These are phyloP conservation scores for Porites cylindrica DNA, from an alignment of 92 coral and sea anemone species.

Conservation along the genomic window DNA sequence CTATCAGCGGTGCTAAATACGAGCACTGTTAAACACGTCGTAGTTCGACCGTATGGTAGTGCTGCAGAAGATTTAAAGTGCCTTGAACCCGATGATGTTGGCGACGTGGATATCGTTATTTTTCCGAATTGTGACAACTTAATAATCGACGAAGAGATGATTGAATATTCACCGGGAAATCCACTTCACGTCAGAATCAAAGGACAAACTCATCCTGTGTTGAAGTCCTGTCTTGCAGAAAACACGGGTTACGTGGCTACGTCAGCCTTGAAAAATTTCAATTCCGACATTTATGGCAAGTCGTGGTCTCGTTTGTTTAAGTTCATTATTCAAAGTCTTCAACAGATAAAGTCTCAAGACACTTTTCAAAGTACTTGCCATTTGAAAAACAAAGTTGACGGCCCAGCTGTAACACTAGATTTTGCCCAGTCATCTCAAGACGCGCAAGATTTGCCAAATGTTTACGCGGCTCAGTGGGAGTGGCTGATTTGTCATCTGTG, in stretches of 20 bases:
- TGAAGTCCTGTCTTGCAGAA: slow-evolving; percentile 17
- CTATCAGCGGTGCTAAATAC: not conserved
- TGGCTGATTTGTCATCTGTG: not conserved
- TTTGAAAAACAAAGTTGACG: not conserved
- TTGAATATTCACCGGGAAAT: slow-evolving; percentile 29
- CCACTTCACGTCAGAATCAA: slow-evolving; percentile 62
- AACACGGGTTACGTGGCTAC: slow-evolving; percentile 59
- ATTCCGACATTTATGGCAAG: slow-evolving; percentile 51
- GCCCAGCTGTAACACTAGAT: slow-evolving; percentile 6
- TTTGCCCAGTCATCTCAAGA: slow-evolving; percentile 1
- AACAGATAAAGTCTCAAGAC: not conserved
- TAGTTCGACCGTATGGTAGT: slow-evolving; percentile 55
- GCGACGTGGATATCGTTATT: slow-evolving; percentile 71
- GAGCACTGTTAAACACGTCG: not conserved
- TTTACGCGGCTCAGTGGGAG: not conserved
- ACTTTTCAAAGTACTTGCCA: slow-evolving; percentile 2
- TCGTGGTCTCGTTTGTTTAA: not conserved
- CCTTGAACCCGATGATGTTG: slow-evolving; percentile 55
- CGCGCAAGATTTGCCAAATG: not conserved
- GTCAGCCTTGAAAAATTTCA: slow-evolving; percentile 54
- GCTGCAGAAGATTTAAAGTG: slow-evolving; percentile 62
- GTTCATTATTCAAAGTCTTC: not conserved
- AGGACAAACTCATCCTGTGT: slow-evolving; percentile 58
- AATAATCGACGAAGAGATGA: slow-evolving; percentile 44
- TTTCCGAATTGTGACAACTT: slow-evolving; percentile 52